phyloP scores from a whole-genome alignment of 2,797 vertebrate genomes.

The Dipus sagitta region DNA sequence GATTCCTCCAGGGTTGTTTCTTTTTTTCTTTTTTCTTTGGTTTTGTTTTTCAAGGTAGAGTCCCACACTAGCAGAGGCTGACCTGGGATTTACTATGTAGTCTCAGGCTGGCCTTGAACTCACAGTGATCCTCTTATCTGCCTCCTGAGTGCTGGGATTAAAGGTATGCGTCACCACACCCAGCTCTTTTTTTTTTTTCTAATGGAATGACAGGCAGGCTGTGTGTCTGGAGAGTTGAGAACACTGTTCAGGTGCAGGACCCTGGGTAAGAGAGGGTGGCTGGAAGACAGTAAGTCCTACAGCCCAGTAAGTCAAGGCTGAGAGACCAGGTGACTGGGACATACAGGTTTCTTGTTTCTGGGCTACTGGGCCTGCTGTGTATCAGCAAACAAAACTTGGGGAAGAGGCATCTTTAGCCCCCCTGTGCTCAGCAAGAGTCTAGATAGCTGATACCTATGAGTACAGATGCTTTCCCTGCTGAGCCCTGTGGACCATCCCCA shows the following conservation, averaged over 20 bases:
- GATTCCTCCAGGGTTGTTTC: background rate
- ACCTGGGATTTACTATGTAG: no score
- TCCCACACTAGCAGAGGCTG: no score
- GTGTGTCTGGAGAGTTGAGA: background rate
- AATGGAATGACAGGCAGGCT: background rate
- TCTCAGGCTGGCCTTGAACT: no score
- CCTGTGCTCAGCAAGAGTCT: background rate
- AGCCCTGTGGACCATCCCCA: background rate
- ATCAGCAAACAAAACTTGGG: background rate
- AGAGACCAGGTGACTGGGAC: background rate
- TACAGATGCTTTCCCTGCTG: background rate
- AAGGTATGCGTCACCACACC: no score
- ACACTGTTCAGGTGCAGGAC: rapidly evolving
- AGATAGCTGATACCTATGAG: background rate
- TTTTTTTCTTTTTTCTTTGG: no score
- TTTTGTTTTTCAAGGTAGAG: no score
- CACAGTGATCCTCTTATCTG: no score
- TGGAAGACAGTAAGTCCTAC: no score
- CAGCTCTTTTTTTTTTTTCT: background rate
- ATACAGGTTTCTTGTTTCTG: rapidly evolving
- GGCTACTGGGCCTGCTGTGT: rapidly evolving
- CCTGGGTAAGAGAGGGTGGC: background rate
- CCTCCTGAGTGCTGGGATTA: no score
- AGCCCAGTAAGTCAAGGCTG: no score
- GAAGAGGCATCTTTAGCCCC: background rate